These are phyloP conservation scores for Micoletzkya japonica DNA, from an alignment of 2,888 invertebrate species.

Conservation along the genomic window DNA sequence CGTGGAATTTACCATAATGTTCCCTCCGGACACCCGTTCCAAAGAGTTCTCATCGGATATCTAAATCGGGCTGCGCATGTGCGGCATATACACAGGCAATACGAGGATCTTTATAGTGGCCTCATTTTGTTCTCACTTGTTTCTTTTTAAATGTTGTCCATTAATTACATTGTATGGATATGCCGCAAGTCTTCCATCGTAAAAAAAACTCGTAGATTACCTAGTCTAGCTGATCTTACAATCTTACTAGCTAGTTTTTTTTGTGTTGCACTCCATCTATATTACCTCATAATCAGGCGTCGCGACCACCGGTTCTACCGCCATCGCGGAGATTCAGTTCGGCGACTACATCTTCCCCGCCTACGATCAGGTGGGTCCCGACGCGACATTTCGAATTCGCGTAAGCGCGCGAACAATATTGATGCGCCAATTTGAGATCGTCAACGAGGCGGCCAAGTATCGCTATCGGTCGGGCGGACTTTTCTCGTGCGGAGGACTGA, in stretches of 20 bases:
- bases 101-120: too few relatives aligned
- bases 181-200: too few relatives aligned
- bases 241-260: background rate
- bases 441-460: conserved; percentile 85
- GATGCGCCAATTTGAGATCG: conserved; percentile 65
- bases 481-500: conserved; percentile 86
- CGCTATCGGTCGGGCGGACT: conserved; percentile 88
- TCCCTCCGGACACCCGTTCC: too few relatives aligned
- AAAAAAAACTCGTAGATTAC: background rate
- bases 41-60: too few relatives aligned
- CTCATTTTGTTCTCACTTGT: too few relatives aligned
- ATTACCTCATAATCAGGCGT: too few relatives aligned
- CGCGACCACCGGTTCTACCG: conserved; percentile 86
- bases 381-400: background rate
- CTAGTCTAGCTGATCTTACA: background rate
- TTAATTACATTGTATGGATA: too few relatives aligned
- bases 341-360: conserved; percentile 99
- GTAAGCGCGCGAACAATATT: background rate
- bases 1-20: too few relatives aligned
- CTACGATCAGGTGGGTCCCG: conserved; percentile 96
- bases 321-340: conserved; percentile 98
- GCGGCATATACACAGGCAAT: too few relatives aligned
- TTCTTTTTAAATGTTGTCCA: too few relatives aligned
- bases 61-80: too few relatives aligned
- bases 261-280: background rate